Conservation (phyloP, 2,888 invertebrate genomes). For the Xestia xanthographa region DNA sequence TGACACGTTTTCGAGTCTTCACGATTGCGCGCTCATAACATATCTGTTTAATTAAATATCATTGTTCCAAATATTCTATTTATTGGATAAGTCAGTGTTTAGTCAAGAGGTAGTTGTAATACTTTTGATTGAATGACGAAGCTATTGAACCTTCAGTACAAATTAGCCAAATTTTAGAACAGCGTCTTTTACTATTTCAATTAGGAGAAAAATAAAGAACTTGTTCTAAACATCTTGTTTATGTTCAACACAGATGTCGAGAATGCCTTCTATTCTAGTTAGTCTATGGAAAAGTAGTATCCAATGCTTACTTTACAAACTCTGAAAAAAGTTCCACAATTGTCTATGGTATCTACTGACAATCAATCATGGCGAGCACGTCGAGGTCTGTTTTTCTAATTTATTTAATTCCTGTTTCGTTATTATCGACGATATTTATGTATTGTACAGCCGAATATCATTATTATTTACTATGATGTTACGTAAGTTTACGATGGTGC, state of each 20-base stretch:
- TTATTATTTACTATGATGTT: constrained; percentile 72
- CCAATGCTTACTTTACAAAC: constrained; percentile 46
- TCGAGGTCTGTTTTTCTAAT: constrained; percentile 91
- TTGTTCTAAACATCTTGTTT: not conserved
- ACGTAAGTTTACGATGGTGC: constrained; percentile 76
- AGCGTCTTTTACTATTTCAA: not conserved
- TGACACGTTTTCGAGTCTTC: too few species aligned
- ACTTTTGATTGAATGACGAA: not conserved
- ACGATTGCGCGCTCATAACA: too few species aligned
- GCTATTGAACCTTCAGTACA: not conserved
- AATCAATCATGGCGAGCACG: constrained; percentile 93
- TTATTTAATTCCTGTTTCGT: constrained; percentile 81
- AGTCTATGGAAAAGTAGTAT: constrained; percentile 53
- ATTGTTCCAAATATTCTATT: too few species aligned
- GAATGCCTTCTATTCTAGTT: constrained; percentile 43
- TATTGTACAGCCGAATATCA: constrained; percentile 72
- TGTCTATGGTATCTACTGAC: constrained; percentile 78
- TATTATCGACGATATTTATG: constrained; percentile 71
- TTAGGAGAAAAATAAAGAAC: not conserved
- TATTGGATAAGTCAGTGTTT: too few species aligned
- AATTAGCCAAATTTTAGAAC: not conserved
- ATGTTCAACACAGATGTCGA: constrained; percentile 6
- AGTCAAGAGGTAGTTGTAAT: not conserved
- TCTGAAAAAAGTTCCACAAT: constrained; percentile 51
- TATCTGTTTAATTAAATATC: too few species aligned